phyloP scores from a whole-genome alignment of 2,888 invertebrate genomes.

The Drosophila planitibia region DNA sequence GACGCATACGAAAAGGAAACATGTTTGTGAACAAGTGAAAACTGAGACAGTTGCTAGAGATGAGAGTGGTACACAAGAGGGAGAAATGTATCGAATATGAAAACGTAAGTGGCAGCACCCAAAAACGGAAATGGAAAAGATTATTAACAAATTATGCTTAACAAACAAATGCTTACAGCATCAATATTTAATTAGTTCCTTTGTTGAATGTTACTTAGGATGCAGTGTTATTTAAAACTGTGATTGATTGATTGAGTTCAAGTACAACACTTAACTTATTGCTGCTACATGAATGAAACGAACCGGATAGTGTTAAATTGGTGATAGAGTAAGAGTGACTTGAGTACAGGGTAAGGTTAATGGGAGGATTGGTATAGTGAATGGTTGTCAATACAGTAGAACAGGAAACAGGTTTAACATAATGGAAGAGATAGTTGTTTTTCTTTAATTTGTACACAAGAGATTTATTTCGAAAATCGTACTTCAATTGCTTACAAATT shows the following conservation, averaged over 20 bases:
- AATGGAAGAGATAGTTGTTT: background rate
- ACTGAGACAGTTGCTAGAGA: constrained; percentile 17
- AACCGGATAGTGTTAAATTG: background rate
- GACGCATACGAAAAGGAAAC: constrained; percentile 11
- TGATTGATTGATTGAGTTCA: background rate
- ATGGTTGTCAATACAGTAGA: background rate
- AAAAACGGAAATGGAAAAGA: background rate
- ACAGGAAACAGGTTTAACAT: background rate
- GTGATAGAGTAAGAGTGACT: background rate
- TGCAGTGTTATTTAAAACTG: background rate
- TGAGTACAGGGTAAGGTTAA: background rate
- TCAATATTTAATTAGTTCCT: background rate
- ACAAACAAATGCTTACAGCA: background rate
- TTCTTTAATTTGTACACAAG: background rate
- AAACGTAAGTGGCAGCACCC: background rate
- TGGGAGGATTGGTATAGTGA: background rate
- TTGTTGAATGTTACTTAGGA: background rate
- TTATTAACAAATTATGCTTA: background rate
- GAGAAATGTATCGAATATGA: background rate
- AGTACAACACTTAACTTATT: background rate
- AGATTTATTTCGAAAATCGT: background rate
- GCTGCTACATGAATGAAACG: fast-evolving
- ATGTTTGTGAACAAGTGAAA: constrained; percentile 28
- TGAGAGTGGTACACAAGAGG: constrained; percentile 1
- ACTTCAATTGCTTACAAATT: background rate